Base-by-base conservation (phyloP, 2,888 invertebrate genomes). In the Anaspis maculata region DNA sequence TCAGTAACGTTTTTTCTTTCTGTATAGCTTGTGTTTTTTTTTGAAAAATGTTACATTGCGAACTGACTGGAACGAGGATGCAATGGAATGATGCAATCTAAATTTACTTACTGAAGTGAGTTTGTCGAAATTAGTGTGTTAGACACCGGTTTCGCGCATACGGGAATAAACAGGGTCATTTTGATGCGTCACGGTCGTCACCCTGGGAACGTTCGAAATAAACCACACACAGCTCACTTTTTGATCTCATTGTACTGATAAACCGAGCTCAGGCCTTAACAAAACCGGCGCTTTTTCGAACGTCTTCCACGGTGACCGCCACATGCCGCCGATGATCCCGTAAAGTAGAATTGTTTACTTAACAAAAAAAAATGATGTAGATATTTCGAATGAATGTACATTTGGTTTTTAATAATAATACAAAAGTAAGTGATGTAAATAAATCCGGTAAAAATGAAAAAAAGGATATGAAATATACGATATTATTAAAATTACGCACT, bases 381-480 rank as follows among this genome's bases (percentile, higher is more conserved):
- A 62, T 62, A 62, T 54, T 52, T 54, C 54, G 48, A 49, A 49
- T 57, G 49, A 59, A 51, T 64, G 59, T 62, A 62, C 60, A 61
- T 61, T 62, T 59, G 60, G 58, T 59, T 53, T 38, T 38, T 44
- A 48, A 45, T 45, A 39, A 52, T 49, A 56, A 57, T 48, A 54
- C 55, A 56, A 47, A 49, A 44, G 48, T 40, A 49, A 44, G 35
- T 27, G 34, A 38, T 40, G 59, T 61, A 61, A 49, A 61, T 61
- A 61, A 51, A 56, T 55, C 58, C 56, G 54, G 53, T 48, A 45
- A 48, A 46, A 41, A 52, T 46, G 42, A 46, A 45, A 41, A 51
- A 59, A 59, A 64, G 66, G 66, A 66, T 66, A 66, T 65, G 62
- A 60, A 62, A 64, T 65, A 65, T 65, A 65, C 65, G 65, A 66